Conservation (phyloP, 2,113 vertebrate genomes). For the Grallaria varia region DNA sequence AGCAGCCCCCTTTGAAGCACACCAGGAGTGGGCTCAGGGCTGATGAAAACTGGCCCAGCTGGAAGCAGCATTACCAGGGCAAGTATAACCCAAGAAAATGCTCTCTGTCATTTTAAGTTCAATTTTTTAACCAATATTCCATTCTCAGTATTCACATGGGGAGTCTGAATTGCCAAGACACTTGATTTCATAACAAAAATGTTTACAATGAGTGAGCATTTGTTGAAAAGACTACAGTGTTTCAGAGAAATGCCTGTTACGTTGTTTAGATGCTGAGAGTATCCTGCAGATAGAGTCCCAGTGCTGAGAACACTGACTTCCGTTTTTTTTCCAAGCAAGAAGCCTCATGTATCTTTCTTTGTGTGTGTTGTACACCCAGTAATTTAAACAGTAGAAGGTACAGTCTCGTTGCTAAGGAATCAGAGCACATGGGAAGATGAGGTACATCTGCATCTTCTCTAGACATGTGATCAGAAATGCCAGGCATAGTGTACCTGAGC, state of each 20-base stretch:
- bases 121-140: not conserved
- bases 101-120: not conserved
- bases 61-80: not conserved
- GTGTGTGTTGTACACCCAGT: not conserved
- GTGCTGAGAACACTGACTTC: not conserved
- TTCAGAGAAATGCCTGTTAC: not conserved
- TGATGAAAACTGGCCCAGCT: not conserved
- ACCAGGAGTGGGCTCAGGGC: not conserved
- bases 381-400: not conserved
- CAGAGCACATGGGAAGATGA: accelerated
- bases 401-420: not conserved
- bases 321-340: not conserved
- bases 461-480: not conserved
- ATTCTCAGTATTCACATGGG: not conserved
- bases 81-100: not conserved
- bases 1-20: not conserved
- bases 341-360: not conserved
- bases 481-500: not conserved
- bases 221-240: not conserved
- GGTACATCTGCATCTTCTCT: not conserved
- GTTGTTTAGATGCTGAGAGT: not conserved
- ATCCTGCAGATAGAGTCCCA: not conserved
- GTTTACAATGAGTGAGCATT: not conserved
- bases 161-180: not conserved
- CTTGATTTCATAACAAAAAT: not conserved